Base-by-base conservation (phyloP, 1,140 invertebrate genomes). In the Apolygus lucorum region DNA sequence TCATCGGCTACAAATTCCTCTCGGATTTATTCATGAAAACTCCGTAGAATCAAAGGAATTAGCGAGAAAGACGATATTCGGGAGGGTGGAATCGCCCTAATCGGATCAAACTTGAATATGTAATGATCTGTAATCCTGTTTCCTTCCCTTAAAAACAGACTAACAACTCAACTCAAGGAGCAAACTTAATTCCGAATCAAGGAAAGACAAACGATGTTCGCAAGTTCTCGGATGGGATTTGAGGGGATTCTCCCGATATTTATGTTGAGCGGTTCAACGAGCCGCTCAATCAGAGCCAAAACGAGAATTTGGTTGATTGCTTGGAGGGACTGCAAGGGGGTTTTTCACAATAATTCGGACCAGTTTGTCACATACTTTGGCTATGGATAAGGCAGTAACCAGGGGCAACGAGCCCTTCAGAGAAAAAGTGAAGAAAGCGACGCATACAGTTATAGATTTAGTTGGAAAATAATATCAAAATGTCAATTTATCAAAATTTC, bases 141-240 rank as follows among this genome's bases (percentile, higher is more conserved):
- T 59, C 34, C 54, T 59, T 59, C 54, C 54, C 54, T 59, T 59
- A 59, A 59, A 59, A 59, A 59, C 54, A 59, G 8, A 59, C 54
- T 59, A 59, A 59, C 54, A 59, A 59, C 54, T 59, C 54, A 13
- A 59, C 54, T 24, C 54, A 59, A 59, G 22, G 54, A 59, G 54
- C 13, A 24, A 59, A 59, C 54, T 59, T 59, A 59, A 59, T 59
- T 59, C 54, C 13, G 11, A 59, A 22, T 14, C 22, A 11, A 24
- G 54, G 22, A 24, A 59, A 59, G 54, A 59, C 54, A 59, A 59
- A 59, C 54, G 54, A 59, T 21, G 22, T 59, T 59, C 22, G 11
- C 54, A 21, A 59, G 54, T 59, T 59, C 22, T 59, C 8, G 17
- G 34, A 17, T 49, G 34, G 17, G 34, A 49, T 49, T 49, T 11